Evolutionary conservation across 2,797 vertebrate species (phyloP).

Genomic region (Trematomus bernacchii): DNA sequence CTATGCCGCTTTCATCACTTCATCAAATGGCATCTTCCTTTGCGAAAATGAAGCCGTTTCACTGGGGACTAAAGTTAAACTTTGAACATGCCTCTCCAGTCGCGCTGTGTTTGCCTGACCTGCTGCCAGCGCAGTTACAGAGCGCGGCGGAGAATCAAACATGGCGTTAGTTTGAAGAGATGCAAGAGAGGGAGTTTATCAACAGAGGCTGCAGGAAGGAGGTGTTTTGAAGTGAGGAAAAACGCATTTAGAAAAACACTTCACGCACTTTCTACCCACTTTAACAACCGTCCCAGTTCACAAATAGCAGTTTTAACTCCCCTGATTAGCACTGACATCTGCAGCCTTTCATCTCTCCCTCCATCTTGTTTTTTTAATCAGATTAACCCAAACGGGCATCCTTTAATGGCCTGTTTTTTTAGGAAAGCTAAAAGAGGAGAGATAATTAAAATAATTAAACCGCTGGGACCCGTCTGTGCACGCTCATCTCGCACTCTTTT

Average conservation of each 20-base stretch:
- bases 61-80: conserved; percentile 58
- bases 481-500: conserved; percentile 67
- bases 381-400: conserved; percentile 92
- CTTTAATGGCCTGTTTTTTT: conserved; percentile 89
- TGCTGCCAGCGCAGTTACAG: conserved; percentile 62
- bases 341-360: conserved; percentile 90
- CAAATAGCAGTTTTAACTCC: conserved; percentile 82
- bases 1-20: conserved; percentile 59
- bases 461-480: conserved; percentile 85
- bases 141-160: conserved; percentile 67
- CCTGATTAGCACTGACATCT: conserved; percentile 88
- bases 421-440: conserved; percentile 89
- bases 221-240: conserved; percentile 79
- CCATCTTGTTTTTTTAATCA: conserved; percentile 88
- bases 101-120: conserved; percentile 56
- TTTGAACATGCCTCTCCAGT: conserved; percentile 57
- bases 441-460: conserved; percentile 97
- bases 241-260: conserved; percentile 61
- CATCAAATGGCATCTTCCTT: conserved; percentile 55
- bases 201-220: conserved; percentile 70
- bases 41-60: conserved; percentile 46
- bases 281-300: conserved; percentile 86
- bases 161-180: conserved; percentile 64
- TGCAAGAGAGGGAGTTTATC: conserved; percentile 73
- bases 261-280: conserved; percentile 78